These are phyloP conservation scores for Panagrolaimus sp. DNA, from an alignment of 1,140 invertebrate species.

Conservation along the genomic window DNA sequence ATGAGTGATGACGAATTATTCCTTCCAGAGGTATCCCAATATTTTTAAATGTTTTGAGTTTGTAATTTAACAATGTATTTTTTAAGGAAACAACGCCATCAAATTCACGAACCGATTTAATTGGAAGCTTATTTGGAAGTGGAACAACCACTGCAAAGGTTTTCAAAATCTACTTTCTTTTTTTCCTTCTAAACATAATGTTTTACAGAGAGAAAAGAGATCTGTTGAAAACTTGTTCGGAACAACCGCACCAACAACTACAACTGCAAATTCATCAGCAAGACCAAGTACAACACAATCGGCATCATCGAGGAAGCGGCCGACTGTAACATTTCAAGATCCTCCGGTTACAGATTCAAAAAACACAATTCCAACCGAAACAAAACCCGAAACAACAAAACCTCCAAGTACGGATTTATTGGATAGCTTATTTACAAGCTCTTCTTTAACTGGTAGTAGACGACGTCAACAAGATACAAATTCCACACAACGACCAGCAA, in stretches of 20 bases:
- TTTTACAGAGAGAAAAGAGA: conserved; percentile 1
- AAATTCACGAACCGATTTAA: background rate
- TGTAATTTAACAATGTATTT: conserved; percentile 1
- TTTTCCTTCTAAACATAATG: background rate
- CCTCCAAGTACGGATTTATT: background rate
- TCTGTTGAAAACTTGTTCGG: conserved; percentile 4
- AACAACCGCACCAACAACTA: background rate
- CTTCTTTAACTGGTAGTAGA: background rate
- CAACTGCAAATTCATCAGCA: background rate
- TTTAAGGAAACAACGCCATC: background rate
- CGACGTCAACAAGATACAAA: too few species aligned
- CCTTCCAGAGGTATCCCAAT: conserved; percentile 3
- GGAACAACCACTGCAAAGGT: conserved; percentile 6
- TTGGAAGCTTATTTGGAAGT: conserved; percentile 5
- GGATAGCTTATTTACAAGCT: background rate
- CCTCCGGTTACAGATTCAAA: background rate
- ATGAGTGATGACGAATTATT: conserved; percentile 16
- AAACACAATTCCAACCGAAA: background rate
- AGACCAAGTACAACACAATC: background rate
- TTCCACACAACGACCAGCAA: too few species aligned
- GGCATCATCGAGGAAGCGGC: background rate
- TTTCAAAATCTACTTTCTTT: background rate
- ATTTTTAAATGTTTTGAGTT: background rate
- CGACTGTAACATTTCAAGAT: conserved; percentile 2
- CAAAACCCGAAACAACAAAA: background rate